Evolutionary conservation across 2,113 vertebrate species (phyloP), one percentile per base, ranked within the genome.

Genomic region (Siphamia tubifer): DNA sequence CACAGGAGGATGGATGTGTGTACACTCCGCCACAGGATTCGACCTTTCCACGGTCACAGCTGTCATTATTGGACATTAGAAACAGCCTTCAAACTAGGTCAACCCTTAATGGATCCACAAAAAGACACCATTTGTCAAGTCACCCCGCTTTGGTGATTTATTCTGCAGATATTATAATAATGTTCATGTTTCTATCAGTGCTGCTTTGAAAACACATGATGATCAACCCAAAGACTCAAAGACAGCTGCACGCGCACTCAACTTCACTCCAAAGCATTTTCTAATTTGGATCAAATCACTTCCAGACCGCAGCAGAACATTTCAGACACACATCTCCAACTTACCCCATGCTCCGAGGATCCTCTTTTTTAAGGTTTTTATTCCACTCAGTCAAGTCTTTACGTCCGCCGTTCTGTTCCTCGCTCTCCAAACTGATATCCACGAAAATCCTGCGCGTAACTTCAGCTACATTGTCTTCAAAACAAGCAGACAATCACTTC

Each of bases 281-380:
- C 6, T 4, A 13, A n/a, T 32, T 16, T n/a, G 4, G 35, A 25
- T n/a, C 20, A 15, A 51, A 75, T 63, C 45, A 30, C 24, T 56
- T 60, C 34, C 51, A 49, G 24, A 19, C 38, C 60, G 32, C 28
- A 8, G 11, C 11, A 0, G 21, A 8, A 24, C 0, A 25, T 12
- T 11, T 66, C 27, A 44, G 7, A 39, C 31, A 40, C n/a, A 48
- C 13, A 49, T 10, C 16, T 52, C 17, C 7, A 78, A 89, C 87
- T 89, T 65, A 89, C 87, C 85, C 87, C 87, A 89, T 89, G 63
- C 84, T 89, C 81, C 60, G 75, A 71, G 28, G 73, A 74, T 74
- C 66, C 60, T 49, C 66, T 48, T 79, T 74, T 51, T n/a, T n/a
- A n/a, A 64, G 55, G 17, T 72, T 48, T 11, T 7, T 39, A 11